These are phyloP conservation scores for Coleophora flavipennella DNA, from an alignment of 2,888 invertebrate species.

Conservation along the genomic window DNA sequence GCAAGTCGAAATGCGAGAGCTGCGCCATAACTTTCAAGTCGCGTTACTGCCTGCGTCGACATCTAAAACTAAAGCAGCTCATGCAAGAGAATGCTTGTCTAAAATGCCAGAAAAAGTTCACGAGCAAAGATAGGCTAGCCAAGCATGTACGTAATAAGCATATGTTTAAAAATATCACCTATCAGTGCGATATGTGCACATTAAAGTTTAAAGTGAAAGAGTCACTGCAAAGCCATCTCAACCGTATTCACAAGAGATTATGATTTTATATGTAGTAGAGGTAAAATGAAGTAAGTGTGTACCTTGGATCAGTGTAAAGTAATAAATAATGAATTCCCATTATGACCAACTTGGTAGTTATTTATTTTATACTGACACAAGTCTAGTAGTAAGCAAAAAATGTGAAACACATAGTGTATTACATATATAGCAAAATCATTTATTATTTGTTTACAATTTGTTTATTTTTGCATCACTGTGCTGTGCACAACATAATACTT, in stretches of 20 bases:
- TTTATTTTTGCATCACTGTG: no score
- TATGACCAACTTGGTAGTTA: no score
- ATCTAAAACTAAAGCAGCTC: conserved; percentile 51
- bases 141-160: conserved; percentile 58
- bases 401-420: no score
- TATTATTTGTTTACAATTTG: no score
- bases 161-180: conserved; percentile 46
- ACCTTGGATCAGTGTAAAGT: no score
- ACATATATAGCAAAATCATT: no score
- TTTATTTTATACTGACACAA: no score
- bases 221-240: conserved; percentile 45
- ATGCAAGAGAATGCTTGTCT: conserved; percentile 52
- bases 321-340: no score
- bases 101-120: conserved; percentile 59
- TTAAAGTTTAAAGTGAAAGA: conserved; percentile 55
- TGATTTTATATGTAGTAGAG: conserved; percentile 25
- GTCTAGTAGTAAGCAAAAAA: no score
- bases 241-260: conserved; percentile 55
- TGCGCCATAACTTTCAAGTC: conserved; percentile 62
- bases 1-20: conserved; percentile 54
- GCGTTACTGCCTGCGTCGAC: conserved; percentile 52
- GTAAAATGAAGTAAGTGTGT: no score
- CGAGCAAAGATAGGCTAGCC: conserved; percentile 38
- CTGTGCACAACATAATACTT: no score
- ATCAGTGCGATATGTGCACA: conserved; percentile 50